phyloP scores from a whole-genome alignment of 30 jellyfish, hydroid and myxozoan species.

The Aurelia aurita region DNA sequence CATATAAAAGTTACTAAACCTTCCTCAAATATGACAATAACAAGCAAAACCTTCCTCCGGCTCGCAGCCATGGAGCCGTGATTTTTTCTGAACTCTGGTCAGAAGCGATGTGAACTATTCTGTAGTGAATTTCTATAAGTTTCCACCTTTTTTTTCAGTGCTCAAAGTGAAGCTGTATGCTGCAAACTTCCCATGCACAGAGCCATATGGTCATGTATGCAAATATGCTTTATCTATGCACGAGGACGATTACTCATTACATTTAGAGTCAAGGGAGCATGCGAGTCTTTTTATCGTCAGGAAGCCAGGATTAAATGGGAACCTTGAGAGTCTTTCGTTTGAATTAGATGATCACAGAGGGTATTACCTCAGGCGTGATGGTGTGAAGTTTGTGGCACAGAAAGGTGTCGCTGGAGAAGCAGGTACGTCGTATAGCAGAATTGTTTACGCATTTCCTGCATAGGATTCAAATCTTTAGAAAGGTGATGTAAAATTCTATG shows the following conservation, averaged over 20 bases:
- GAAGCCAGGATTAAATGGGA: slow-evolving; percentile 84
- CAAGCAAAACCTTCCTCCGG: too few species aligned
- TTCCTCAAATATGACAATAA: too few species aligned
- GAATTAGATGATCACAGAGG: slow-evolving; percentile 86
- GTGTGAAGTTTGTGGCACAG: slow-evolving; percentile 58
- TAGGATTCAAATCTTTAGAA: too few species aligned
- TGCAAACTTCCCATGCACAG: slow-evolving; percentile 83
- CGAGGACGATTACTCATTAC: slow-evolving; percentile 75
- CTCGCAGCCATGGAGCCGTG: too few species aligned
- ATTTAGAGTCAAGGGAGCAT: slow-evolving; percentile 83
- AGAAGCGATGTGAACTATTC: too few species aligned
- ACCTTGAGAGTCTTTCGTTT: slow-evolving; percentile 57
- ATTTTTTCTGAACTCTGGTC: too few species aligned
- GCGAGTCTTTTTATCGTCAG: slow-evolving; percentile 75
- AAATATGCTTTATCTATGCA: slow-evolving; percentile 83
- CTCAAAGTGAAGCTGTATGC: slow-evolving; percentile 75
- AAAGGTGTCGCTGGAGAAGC: slow-evolving; percentile 10
- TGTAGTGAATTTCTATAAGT: background rate
- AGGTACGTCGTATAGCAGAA: background rate
- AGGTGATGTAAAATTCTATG: too few species aligned
- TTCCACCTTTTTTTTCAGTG: slow-evolving; percentile 47
- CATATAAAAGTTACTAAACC: too few species aligned
- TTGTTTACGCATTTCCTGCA: too few species aligned
- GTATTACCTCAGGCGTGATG: slow-evolving; percentile 59
- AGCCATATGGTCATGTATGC: slow-evolving; percentile 93